A percentile compares a stretch with the other conserved stretches of the same genome.
phyloP scores from a whole-genome alignment of 2,888 invertebrate species.

The Opisthograptis luteolata region DNA sequence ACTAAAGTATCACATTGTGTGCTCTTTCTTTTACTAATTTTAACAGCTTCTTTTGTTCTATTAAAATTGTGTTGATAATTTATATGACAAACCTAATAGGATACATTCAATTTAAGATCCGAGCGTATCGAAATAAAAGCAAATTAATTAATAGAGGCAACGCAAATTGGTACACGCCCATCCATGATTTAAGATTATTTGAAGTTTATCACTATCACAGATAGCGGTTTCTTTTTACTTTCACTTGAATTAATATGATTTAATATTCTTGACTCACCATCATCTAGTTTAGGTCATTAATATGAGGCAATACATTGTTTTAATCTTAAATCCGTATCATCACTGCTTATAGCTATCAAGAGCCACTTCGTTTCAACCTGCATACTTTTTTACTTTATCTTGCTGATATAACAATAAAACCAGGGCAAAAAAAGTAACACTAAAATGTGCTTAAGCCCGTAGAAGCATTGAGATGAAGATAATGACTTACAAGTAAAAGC shows the following conservation, averaged over 20 bases:
- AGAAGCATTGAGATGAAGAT: too few species aligned
- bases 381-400: too few species aligned
- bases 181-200: constrained; percentile 18
- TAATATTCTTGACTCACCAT: neutral
- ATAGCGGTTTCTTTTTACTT: constrained; percentile 17
- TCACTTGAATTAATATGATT: constrained; percentile 4
- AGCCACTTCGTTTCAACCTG: too few species aligned
- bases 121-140: constrained; percentile 19
- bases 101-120: constrained; percentile 33
- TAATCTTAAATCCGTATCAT: too few species aligned
- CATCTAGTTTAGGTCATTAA: too few species aligned
- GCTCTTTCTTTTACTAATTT: neutral
- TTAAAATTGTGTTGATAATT: neutral
- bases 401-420: too few species aligned
- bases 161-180: constrained; percentile 29
- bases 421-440: too few species aligned
- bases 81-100: constrained; percentile 13
- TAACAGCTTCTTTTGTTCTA: neutral
- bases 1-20: too few species aligned
- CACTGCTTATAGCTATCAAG: too few species aligned
- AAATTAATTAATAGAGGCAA: constrained; percentile 23
- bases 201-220: constrained; percentile 17
- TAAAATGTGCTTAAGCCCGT: too few species aligned
- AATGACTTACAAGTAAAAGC: too few species aligned
- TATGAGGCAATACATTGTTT: too few species aligned